These are phyloP conservation scores for Drosophila tanythrix DNA, from an alignment of 2,888 invertebrate species.

Conservation along the genomic window DNA sequence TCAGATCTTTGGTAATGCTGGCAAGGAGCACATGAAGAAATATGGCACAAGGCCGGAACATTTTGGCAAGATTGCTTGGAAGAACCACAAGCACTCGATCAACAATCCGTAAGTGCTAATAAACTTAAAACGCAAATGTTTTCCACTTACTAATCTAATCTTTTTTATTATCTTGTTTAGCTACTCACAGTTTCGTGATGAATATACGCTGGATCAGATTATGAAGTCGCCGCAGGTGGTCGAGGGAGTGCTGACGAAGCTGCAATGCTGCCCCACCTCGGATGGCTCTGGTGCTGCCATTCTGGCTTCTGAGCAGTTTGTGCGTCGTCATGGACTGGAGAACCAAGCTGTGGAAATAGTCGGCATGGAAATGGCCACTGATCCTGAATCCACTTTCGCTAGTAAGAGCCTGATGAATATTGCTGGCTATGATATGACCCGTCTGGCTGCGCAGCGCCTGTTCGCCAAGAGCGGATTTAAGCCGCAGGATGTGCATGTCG, in stretches of 20 bases:
- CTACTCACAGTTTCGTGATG: slow-evolving; percentile 96
- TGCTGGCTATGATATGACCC: slow-evolving; percentile 97
- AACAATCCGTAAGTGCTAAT: slow-evolving; percentile 93
- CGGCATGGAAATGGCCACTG: slow-evolving; percentile 98
- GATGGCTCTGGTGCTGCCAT: slow-evolving; percentile 98
- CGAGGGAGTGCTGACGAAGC: slow-evolving; percentile 96
- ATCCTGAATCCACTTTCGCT: slow-evolving; percentile 93
- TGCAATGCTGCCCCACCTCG: slow-evolving; percentile 99
- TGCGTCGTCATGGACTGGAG: slow-evolving; percentile 92
- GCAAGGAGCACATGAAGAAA: slow-evolving; percentile 91
- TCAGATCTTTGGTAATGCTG: slow-evolving; percentile 98
- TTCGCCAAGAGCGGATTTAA: slow-evolving; percentile 90
- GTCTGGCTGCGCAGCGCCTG: slow-evolving; percentile 90
- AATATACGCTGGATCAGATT: slow-evolving; percentile 96
- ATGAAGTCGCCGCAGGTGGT: slow-evolving; percentile 94
- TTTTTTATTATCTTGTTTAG: slow-evolving; percentile 83
- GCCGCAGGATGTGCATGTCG: slow-evolving; percentile 94
- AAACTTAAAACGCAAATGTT: neutral
- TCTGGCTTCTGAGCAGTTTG: slow-evolving; percentile 95
- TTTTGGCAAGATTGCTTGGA: slow-evolving; percentile 98
- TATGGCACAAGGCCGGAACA: slow-evolving; percentile 97
- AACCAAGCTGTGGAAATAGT: slow-evolving; percentile 96
- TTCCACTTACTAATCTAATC: slow-evolving; percentile 32
- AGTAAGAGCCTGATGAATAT: slow-evolving; percentile 84
- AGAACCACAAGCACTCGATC: slow-evolving; percentile 98